These are phyloP conservation scores for Phylloscopus collybita DNA, from an alignment of 2,797 vertebrate genomes.

Conservation along the genomic window DNA sequence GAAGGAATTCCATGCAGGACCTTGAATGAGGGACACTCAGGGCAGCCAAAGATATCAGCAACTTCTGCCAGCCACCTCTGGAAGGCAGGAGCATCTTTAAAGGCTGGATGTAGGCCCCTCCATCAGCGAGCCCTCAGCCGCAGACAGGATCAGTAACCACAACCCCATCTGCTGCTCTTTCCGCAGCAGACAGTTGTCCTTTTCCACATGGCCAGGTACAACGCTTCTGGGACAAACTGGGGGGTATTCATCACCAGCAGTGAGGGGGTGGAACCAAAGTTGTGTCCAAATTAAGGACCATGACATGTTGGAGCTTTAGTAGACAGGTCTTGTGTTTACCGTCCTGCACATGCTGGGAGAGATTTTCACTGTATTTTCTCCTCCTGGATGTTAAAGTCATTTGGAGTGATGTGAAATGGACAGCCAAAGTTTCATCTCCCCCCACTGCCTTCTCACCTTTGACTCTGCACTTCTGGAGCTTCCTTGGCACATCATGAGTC, in stretches of 20 bases:
- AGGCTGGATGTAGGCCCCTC: background rate
- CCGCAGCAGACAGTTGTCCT: background rate
- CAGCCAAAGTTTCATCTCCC: background rate
- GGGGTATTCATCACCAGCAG: background rate
- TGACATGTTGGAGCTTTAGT: background rate
- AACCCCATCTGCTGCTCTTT: background rate
- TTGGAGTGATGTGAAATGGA: background rate
- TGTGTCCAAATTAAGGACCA: background rate
- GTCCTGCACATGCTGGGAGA: background rate
- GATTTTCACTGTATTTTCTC: background rate
- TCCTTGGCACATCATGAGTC: background rate
- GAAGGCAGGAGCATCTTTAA: background rate
- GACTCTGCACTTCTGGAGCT: background rate
- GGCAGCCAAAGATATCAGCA: slow-evolving; percentile 58
- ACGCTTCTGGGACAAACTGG: background rate
- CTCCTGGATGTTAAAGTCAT: background rate
- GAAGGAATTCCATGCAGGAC: background rate
- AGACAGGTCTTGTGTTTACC: background rate
- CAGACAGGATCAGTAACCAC: slow-evolving; percentile 40
- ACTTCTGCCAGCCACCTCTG: slow-evolving; percentile 34
- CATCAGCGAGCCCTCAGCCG: background rate
- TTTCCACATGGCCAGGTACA: background rate
- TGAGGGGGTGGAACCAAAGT: background rate
- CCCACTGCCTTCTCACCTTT: background rate
- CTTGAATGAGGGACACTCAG: background rate